These are phyloP conservation scores for Harpegnathos saltator DNA, from an alignment of 1,140 invertebrate species.

Conservation along the genomic window DNA sequence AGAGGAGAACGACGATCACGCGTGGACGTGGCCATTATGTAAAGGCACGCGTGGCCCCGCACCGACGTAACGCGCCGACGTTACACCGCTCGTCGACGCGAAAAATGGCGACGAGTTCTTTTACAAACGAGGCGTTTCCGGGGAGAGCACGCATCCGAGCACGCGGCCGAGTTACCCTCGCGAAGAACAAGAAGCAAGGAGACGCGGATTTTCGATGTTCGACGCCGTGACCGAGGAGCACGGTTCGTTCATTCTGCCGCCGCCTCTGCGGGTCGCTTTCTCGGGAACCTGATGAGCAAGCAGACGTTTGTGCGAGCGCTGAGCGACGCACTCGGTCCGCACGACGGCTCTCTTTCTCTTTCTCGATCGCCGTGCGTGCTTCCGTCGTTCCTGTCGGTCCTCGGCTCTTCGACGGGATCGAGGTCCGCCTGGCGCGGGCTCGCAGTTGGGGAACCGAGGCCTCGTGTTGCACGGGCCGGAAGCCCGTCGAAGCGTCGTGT, in stretches of 20 bases:
- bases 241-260: no score
- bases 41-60: slow-evolving; percentile 1
- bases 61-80: background rate
- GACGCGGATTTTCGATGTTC: no score
- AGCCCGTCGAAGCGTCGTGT: background rate
- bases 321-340: background rate
- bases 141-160: no score
- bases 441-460: background rate
- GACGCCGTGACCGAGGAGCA: no score
- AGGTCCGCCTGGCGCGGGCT: background rate
- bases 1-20: no score
- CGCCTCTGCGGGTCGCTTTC: no score
- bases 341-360: no score
- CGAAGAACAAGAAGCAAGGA: no score
- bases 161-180: no score
- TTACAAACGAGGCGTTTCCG: background rate
- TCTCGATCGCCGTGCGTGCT: background rate
- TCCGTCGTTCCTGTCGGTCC: background rate
- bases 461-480: background rate
- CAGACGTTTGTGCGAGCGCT: no score
- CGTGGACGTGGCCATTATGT: slow-evolving; percentile 21
- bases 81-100: background rate
- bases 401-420: background rate
- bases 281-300: no score
- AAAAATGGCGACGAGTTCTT: slow-evolving; percentile 41